These are phyloP conservation scores for Gobio gobio DNA, from an alignment of 2,113 vertebrate species.

Conservation along the genomic window DNA sequence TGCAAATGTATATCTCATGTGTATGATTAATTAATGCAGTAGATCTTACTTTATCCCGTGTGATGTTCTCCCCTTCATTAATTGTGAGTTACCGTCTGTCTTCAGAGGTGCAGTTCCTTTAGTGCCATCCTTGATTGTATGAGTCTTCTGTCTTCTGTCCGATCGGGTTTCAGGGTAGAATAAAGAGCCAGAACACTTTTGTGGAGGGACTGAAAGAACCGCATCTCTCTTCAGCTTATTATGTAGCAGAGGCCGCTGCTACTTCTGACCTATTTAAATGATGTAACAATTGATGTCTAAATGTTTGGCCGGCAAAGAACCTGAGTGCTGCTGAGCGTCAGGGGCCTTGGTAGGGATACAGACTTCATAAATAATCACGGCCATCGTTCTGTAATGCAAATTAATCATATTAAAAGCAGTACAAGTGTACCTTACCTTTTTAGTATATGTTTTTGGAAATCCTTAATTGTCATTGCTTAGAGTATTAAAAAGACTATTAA, in stretches of 20 bases:
- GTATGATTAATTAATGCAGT: background rate
- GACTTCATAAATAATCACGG: conserved; percentile 50
- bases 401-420: background rate
- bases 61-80: background rate
- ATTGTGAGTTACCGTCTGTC: conserved; percentile 24
- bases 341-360: conserved; percentile 43
- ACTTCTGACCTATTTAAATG: conserved; percentile 69
- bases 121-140: conserved; percentile 61
- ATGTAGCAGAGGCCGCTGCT: conserved; percentile 62
- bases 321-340: conserved; percentile 38
- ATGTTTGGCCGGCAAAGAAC: conserved; percentile 44
- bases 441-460: background rate
- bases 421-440: background rate
- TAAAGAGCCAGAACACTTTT: conserved; percentile 75
- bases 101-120: conserved; percentile 35
- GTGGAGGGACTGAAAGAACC: conserved; percentile 71
- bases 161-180: conserved; percentile 72
- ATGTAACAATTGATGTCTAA: conserved; percentile 59
- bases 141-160: conserved; percentile 65
- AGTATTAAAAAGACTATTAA: background rate
- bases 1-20: background rate
- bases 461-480: background rate
- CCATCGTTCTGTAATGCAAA: conserved; percentile 30
- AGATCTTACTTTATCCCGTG: background rate
- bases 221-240: conserved; percentile 71